A percentile compares a stretch with the other conserved stretches of the same genome.
Evolutionary conservation across 2,113 vertebrate species (phyloP).

Genomic region (Megaleporinus macrocephalus): DNA sequence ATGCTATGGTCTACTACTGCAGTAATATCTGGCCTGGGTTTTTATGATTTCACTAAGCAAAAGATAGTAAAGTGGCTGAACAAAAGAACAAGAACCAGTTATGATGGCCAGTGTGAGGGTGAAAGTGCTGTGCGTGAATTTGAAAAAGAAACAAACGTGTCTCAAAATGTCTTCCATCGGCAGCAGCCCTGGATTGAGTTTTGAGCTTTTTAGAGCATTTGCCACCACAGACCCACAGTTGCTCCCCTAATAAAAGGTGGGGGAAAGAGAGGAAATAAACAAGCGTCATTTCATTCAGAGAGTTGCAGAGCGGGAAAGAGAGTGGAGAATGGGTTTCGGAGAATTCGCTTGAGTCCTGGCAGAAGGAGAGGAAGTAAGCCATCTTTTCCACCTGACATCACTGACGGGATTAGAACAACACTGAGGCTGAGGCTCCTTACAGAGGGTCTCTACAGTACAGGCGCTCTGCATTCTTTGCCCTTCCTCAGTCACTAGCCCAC

Average conservation of each 20-base stretch:
- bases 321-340: constrained; percentile 46
- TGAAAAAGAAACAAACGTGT: constrained; percentile 14
- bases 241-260: not conserved
- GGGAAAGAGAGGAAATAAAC: not conserved
- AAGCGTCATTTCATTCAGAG: constrained; percentile 14
- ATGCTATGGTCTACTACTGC: not conserved
- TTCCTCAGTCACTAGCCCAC: not conserved
- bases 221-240: not conserved
- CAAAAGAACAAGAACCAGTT: not conserved
- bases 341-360: constrained; percentile 44
- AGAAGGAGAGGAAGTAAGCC: constrained; percentile 66
- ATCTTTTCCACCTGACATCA: constrained; percentile 74
- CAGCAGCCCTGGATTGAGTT: not conserved
- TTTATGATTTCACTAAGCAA: constrained; percentile 1
- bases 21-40: not conserved
- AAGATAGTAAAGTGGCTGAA: not conserved
- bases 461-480: not conserved
- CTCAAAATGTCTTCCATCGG: not conserved
- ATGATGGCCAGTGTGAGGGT: not conserved
- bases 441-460: not conserved
- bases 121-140: not conserved
- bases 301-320: not conserved
- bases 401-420: constrained; percentile 53
- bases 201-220: not conserved
- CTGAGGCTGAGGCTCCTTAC: not conserved